phyloP scores from a whole-genome alignment of 2,113 vertebrate species.

The Brachirus orientalis region DNA sequence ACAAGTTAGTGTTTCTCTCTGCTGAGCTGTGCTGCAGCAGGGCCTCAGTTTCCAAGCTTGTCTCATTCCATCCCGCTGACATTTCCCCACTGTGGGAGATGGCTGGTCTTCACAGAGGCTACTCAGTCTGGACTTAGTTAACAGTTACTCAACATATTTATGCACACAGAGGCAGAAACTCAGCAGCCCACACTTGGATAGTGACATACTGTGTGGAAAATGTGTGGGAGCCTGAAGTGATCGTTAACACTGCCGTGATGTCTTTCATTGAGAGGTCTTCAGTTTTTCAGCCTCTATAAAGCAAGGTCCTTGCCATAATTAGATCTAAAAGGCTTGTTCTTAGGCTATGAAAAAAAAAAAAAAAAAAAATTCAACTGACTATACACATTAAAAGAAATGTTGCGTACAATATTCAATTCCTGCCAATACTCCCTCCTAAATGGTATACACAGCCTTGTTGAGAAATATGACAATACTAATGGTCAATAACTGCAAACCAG shows the following conservation, averaged over 20 bases:
- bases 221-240: conserved; percentile 47
- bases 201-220: conserved; percentile 56
- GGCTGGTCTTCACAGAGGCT: conserved; percentile 57
- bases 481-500: neutral
- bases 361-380: too few species aligned
- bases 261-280: conserved; percentile 13
- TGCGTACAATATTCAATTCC: too few species aligned
- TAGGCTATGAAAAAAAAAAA: too few species aligned
- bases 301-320: too few species aligned
- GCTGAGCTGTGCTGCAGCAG: neutral
- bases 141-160: conserved; percentile 61
- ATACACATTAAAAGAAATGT: too few species aligned
- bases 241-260: conserved; percentile 39
- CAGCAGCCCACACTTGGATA: conserved; percentile 38
- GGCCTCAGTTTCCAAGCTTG: conserved; percentile 17
- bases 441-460: neutral
- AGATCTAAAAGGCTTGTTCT: too few species aligned
- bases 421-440: too few species aligned
- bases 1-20: conserved; percentile 9
- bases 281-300: too few species aligned
- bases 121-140: conserved; percentile 61
- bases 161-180: conserved; percentile 61
- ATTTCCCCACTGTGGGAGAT: conserved; percentile 52
- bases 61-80: conserved; percentile 57
- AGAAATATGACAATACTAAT: conserved; percentile 2